phyloP scores from a whole-genome alignment of 2,113 vertebrate species.

The Eubucco bourcierii region DNA sequence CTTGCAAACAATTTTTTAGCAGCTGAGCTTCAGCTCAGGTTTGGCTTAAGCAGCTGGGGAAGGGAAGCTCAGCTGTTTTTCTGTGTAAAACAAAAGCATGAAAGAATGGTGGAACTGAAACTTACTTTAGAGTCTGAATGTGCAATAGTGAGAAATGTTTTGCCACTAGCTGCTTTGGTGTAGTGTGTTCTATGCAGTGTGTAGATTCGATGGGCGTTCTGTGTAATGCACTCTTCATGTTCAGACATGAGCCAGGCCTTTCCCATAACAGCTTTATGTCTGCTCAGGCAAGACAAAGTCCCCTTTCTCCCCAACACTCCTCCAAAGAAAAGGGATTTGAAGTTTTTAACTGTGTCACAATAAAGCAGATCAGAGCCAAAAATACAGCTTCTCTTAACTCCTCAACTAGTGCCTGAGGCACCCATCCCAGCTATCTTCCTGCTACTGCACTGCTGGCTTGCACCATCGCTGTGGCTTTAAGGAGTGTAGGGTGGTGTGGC shows the following conservation, averaged over 20 bases:
- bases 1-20: neutral
- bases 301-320: neutral
- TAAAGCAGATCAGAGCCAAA: neutral
- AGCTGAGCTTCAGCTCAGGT: neutral
- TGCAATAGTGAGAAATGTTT: neutral
- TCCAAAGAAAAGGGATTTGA: neutral
- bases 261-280: neutral
- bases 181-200: neutral
- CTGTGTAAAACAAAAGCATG: slow-evolving; percentile 15
- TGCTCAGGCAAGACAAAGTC: neutral
- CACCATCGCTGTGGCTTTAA: neutral
- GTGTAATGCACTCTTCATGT: neutral
- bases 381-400: neutral
- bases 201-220: neutral
- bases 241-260: neutral
- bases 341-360: neutral
- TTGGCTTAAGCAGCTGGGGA: neutral
- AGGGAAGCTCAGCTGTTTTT: neutral
- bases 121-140: neutral
- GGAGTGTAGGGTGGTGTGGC: neutral
- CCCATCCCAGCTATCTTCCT: neutral
- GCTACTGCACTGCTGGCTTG: neutral
- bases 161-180: neutral
- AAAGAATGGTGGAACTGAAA: slow-evolving; percentile 32
- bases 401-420: accelerated